Evolutionary conservation across 2,113 vertebrate species (phyloP).

Genomic region (Bolborhynchus lineola): DNA sequence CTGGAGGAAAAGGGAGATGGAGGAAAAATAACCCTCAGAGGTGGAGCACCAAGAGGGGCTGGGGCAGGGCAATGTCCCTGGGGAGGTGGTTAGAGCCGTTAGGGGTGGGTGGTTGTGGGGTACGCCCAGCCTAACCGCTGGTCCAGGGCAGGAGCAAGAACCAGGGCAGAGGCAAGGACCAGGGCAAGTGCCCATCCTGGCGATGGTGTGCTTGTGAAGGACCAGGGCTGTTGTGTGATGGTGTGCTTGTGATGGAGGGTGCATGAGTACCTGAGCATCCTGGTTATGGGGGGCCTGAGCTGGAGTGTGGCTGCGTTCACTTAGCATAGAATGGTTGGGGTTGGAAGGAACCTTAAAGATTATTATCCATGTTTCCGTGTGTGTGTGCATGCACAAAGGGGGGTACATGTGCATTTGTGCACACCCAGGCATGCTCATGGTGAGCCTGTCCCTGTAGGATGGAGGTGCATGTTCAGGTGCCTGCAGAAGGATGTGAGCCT

Average conservation of each 20-base stretch:
- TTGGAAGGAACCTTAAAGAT: background rate
- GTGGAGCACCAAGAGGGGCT: accelerated
- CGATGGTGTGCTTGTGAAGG: background rate
- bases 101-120: accelerated
- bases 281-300: accelerated
- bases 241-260: background rate
- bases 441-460: accelerated
- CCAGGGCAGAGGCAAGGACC: background rate
- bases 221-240: accelerated
- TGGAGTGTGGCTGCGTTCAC: accelerated
- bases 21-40: accelerated
- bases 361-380: no score
- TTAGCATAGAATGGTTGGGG: background rate
- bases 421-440: background rate
- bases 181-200: background rate
- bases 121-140: accelerated
- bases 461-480: accelerated
- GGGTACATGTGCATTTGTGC: accelerated
- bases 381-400: accelerated
- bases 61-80: accelerated
- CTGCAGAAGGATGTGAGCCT: no score
- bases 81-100: background rate
- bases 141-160: background rate
- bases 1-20: background rate
- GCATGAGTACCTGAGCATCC: accelerated